Percentiles rank a stretch among this genome's conserved stretches.
Conservation (phyloP, 37 sponge, comb jelly and placozoan genomes). For the Chondrosia reniformis region DNA sequence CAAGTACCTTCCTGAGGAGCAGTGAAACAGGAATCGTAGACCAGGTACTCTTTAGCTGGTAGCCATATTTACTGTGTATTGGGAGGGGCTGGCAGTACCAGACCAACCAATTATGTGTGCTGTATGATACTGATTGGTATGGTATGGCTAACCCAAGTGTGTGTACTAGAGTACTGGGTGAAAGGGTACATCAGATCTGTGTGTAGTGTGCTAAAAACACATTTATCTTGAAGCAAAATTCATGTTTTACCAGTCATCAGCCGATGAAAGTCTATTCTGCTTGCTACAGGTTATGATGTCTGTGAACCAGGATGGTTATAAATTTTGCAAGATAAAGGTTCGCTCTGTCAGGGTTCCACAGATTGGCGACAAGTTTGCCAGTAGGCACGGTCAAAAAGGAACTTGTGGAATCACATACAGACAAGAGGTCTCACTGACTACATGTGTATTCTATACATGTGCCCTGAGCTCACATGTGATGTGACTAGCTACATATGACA, state of each 20-base stretch:
- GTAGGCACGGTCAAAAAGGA: slow-evolving; percentile 99
- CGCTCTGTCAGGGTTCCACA: slow-evolving; percentile 94
- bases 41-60: too few species aligned
- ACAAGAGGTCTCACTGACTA: slow-evolving; percentile 71
- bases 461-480: background rate
- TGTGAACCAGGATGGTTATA: slow-evolving; percentile 95
- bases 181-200: too few species aligned
- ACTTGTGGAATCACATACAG: slow-evolving; percentile 97
- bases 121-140: too few species aligned
- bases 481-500: background rate
- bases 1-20: slow-evolving; percentile 90
- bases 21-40: slow-evolving; percentile 97
- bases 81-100: background rate
- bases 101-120: too few species aligned
- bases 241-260: too few species aligned
- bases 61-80: slow-evolving; percentile 12
- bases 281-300: slow-evolving; percentile 93
- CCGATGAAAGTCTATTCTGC: too few species aligned
- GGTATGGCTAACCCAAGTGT: too few species aligned
- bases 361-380: slow-evolving; percentile 99
- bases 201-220: too few species aligned
- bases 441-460: background rate
- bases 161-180: too few species aligned
- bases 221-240: too few species aligned
- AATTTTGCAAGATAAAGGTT: slow-evolving; percentile 97